These are phyloP conservation scores for Hypothenemus hampei DNA, from an alignment of 1,140 invertebrate species.

Conservation along the genomic window DNA sequence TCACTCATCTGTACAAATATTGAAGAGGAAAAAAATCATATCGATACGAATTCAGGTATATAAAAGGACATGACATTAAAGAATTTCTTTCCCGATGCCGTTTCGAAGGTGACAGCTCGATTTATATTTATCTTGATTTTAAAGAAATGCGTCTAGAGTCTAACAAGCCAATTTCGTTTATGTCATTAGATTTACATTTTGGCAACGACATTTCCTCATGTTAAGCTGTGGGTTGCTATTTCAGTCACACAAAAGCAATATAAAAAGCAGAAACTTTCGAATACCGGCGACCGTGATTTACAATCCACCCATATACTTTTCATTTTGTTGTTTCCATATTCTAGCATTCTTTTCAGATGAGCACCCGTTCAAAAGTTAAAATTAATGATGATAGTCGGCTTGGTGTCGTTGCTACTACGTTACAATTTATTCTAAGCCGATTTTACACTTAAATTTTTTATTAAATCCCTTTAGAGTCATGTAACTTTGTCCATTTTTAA, in stretches of 20 bases:
- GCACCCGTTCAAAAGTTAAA: slow-evolving; percentile 3
- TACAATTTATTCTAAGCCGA: slow-evolving; percentile 1
- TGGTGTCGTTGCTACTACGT: neutral
- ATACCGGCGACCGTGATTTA: slow-evolving; percentile 10
- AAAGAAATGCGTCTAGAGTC: neutral
- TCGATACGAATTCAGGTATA: too few species aligned
- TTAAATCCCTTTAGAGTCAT: too few species aligned
- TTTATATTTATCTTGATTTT: slow-evolving; percentile 3
- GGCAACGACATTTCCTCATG: slow-evolving; percentile 2
- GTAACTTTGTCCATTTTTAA: too few species aligned
- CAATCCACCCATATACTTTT: neutral
- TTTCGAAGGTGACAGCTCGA: neutral
- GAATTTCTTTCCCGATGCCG: neutral
- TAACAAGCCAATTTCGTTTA: slow-evolving; percentile 3
- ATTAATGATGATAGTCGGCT: slow-evolving; percentile 11
- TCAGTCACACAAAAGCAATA: slow-evolving; percentile 14
- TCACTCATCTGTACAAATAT: too few species aligned
- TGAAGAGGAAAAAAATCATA: too few species aligned
- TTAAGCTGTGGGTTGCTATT: slow-evolving; percentile 5
- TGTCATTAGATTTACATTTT: slow-evolving; percentile 9
- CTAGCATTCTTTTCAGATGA: slow-evolving; percentile 6
- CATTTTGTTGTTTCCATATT: slow-evolving; percentile 14
- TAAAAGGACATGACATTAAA: neutral
- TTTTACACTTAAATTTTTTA: neutral
- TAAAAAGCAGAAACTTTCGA: slow-evolving; percentile 14